Base-by-base conservation (phyloP, 2,797 vertebrate genomes). In the Gallinago stenura region DNA sequence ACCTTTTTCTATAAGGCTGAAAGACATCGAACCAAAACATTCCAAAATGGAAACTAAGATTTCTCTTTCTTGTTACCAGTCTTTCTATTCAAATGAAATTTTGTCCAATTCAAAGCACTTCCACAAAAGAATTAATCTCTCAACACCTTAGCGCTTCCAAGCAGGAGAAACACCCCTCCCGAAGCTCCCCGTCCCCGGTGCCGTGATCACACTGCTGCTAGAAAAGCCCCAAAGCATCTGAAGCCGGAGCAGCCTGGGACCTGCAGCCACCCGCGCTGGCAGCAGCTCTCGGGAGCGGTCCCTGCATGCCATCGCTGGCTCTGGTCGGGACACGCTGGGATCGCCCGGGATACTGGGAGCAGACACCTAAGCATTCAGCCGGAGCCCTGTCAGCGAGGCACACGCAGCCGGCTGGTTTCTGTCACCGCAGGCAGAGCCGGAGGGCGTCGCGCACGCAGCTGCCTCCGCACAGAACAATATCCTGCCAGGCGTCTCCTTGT, bases 401-500 rank as follows among this genome's bases (percentile, higher is more conserved):
- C 80, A 62, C 1, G 21, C 4, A 13, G 60, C 77, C 5, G 0
- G 89, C 73, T 75, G 83, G 65, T 82, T 95, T 81, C 89, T 93
- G 83, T 90, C 87, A 78, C 87, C 1, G 1, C 73, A 43, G 87
- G 89, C 91, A 92, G 61, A 90, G 83, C 89, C 1, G 0, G 60
- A 81, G 86, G 91, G 86, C 10, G 33, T 77, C 4, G 4, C 65
- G 48, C 65, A 62, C 1, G 0, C 21, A 14, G 86, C 83, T 81
- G 83, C 72, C 87, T 75, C 80, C 25, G 69, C 80, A 28, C 61
- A 48, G 17, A 89, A 51, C 79, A 35, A 57, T 30, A 56, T 41
- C 77, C 93, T 87, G 81, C 31, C 89, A 53, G 81, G 83, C 73
- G 39, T 89, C 68, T 66, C 48, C 69, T 95, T 73, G 45, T 87